Base-by-base conservation (phyloP, 1,140 invertebrate genomes). In the Delia radicum region DNA sequence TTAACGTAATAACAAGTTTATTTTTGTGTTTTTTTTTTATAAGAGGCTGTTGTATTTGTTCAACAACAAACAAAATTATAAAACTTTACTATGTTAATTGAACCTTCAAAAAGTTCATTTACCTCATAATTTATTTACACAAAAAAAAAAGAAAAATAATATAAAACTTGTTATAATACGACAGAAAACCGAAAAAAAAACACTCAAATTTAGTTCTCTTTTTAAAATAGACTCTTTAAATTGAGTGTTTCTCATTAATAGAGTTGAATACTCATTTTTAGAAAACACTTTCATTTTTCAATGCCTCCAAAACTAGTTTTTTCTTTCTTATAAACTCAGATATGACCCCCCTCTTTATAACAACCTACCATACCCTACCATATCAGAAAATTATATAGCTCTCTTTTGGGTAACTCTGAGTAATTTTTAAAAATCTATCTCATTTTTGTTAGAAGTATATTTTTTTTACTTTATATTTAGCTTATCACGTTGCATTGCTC, bases 41-140 rank as follows among this genome's bases (percentile, higher is more conserved):
- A 21, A 26, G 21, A 61, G 6, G 18, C 55, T 61, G 55, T 61
- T 18, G 1, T 61, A 21, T 61, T 6, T 61, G 55, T 61, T 33
- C 12, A 33, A 21, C 15, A 55, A 55, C 8, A 55, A 55, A 55
- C 48, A 21, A 55, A 21, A 67, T 67, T 67, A 67, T 67, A 67
- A 67, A 67, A 67, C 29, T 4, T 79, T 81, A 79, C 79, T 82
- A 84, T 79, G 82, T 81, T 82, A 82, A 81, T 79, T 83, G 83
- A 85, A 85, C 83, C 83, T 85, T 85, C 83, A 84, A 85, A 85
- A 85, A 81, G 83, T 85, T 85, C 83, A 84, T 85, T 85, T 85
- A 85, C 83, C 83, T 82, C 81, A 24, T 48, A 62, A 42, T 63
- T 21, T 61, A 71, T 48, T 26, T 77, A 77, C 42, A 75, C 75